Conservation (phyloP, 2,797 vertebrate species). For the Gouania willdenowi region DNA sequence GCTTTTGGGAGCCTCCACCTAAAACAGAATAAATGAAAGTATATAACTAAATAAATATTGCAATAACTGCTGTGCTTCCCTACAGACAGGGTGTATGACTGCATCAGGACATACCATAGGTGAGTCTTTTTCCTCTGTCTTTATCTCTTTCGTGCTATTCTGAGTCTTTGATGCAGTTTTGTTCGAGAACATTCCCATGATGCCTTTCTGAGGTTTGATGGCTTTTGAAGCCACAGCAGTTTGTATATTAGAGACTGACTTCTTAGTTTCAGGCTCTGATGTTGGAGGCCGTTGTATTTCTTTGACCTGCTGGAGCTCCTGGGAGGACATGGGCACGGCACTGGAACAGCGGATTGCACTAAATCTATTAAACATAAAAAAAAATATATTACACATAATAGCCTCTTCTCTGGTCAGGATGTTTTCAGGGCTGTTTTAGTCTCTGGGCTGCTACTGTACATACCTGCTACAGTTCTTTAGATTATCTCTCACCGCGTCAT, state of each 20-base stretch:
- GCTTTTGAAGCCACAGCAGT: conserved; percentile 47
- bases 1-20: conserved; percentile 75
- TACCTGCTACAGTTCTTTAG: conserved; percentile 90
- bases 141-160: conserved; percentile 70
- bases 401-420: too few relatives aligned
- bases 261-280: conserved; percentile 30
- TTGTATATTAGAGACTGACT: conserved; percentile 64
- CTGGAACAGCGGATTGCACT: conserved; percentile 85
- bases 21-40: too few relatives aligned
- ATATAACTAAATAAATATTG: too few relatives aligned
- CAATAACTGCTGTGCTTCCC: too few relatives aligned
- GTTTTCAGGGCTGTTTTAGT: too few relatives aligned
- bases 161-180: conserved; percentile 73
- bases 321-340: conserved; percentile 70
- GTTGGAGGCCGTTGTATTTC: conserved; percentile 27
- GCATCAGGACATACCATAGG: conserved; percentile 48
- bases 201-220: conserved; percentile 78
- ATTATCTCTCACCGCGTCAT: conserved; percentile 90
- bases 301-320: conserved; percentile 58
- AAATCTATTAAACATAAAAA: conserved; percentile 80
- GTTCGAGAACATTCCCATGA: conserved; percentile 88
- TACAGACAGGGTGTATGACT: too few relatives aligned
- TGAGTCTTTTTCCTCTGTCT: conserved; percentile 75
- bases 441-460: too few relatives aligned
- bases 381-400: too few relatives aligned